Base-by-base conservation (phyloP, 2,797 vertebrate genomes). In the Clangula hyemalis region DNA sequence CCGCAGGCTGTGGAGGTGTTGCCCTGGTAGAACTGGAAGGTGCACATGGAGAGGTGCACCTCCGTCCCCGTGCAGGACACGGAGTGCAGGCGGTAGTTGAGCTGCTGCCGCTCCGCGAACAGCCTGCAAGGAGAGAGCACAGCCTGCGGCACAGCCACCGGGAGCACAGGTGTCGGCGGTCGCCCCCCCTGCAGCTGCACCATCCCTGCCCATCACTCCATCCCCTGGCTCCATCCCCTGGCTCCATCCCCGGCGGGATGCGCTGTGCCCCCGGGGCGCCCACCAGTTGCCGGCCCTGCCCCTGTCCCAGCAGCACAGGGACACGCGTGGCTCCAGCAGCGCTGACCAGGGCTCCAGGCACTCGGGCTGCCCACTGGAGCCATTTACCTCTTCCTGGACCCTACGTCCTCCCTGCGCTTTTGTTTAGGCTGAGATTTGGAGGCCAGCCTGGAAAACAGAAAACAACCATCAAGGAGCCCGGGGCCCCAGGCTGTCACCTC, bases 21-120 rank as follows among this genome's bases (percentile, higher is more conserved):
- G 54, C 96, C 97, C 34, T 97, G 98, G 97, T 97, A 98, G 97
- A 99, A 99, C 97, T 99, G 98, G 41, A 99, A 96, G 57, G 98
- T 94, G 68, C 99, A 99, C 94, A 98, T 97, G 18, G 99, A 99
- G 96, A 99, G 97, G 94, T 99, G 99, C 62, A 98, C 97, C 98
- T 99, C 99, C 0, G 97, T 98, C 61, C 99, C 99, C 0, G 94
- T 58, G 69, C 99, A 99, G 4, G 97, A 97, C 97, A 99, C 99
- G 0, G 99, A 98, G 96, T 99, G 99, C 84, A 99, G 90, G 75
- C 97, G 98, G 97, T 98, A 99, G 93, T 95, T 87, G 90, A 97
- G 98, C 97, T 98, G 98, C 97, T 99, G 98, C 65, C 98, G 98
- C 96, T 98, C 98, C 3, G 98, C 82, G 82, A 98, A 99, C 85